Conservation (phyloP, 2,113 vertebrate species). For the Willisornis vidua region DNA sequence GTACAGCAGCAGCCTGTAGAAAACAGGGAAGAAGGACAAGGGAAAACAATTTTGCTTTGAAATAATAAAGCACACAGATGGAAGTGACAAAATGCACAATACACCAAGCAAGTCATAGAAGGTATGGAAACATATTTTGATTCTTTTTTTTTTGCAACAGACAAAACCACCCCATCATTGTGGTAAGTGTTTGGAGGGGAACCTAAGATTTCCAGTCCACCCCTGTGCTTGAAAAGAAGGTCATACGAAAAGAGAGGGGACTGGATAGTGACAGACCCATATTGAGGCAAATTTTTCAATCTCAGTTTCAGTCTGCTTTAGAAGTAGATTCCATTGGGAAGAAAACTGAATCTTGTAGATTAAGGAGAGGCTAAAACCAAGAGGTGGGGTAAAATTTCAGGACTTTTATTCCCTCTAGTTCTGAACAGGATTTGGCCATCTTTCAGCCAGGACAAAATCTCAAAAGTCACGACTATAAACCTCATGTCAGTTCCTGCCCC, state of each 20-base stretch:
- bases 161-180: accelerated
- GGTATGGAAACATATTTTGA: background rate
- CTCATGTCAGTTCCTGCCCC: no score
- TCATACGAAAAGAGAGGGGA: background rate
- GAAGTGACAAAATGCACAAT: background rate
- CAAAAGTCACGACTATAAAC: background rate
- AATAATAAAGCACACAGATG: background rate
- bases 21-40: background rate
- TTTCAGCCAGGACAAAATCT: background rate
- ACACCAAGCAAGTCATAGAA: background rate
- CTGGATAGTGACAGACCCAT: background rate
- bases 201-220: background rate
- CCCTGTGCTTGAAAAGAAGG: background rate
- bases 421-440: background rate
- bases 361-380: background rate
- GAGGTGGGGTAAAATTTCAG: background rate
- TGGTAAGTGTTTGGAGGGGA: background rate
- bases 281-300: background rate
- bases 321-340: background rate
- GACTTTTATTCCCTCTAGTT: background rate
- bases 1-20: background rate
- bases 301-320: background rate
- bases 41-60: background rate
- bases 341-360: background rate
- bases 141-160: background rate